phyloP scores from a whole-genome alignment of 2,888 invertebrate genomes.

The Protodeltote pygarga region DNA sequence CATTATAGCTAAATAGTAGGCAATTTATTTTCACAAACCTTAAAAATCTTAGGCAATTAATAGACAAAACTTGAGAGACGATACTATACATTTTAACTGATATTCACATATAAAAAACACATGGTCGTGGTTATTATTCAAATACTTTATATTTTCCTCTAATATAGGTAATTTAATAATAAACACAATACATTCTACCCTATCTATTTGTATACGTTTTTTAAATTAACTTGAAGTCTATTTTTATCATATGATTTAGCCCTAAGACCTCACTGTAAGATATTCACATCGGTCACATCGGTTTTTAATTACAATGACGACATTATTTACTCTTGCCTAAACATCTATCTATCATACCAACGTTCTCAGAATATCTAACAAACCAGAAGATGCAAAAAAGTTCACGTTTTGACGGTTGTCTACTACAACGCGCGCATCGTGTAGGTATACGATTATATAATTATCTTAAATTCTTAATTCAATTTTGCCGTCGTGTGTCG shows the following conservation, averaged over 20 bases:
- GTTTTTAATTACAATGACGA: conserved; percentile 9
- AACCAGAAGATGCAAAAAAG: too few species aligned
- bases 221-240: conserved; percentile 13
- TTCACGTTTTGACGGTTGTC: too few species aligned
- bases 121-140: conserved; percentile 7
- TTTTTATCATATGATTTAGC: conserved; percentile 27
- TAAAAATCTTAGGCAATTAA: conserved; percentile 32
- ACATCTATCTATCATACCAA: too few species aligned
- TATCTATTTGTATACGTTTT: too few species aligned
- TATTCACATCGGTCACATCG: conserved; percentile 35
- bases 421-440: too few species aligned
- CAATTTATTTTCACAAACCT: conserved; percentile 35
- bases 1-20: conserved; percentile 31
- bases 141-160: conserved; percentile 12
- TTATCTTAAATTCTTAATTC: too few species aligned
- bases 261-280: conserved; percentile 32
- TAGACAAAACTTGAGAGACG: conserved; percentile 31
- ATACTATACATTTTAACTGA: conserved; percentile 9
- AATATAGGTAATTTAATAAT: conserved; percentile 11
- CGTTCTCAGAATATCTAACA: too few species aligned
- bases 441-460: too few species aligned
- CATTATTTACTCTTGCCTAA: too few species aligned
- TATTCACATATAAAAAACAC: background rate
- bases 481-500: too few species aligned
- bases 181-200: conserved; percentile 18